Evolutionary conservation across 2,797 vertebrate species (phyloP).

Genomic region (Calcarius lapponicus): DNA sequence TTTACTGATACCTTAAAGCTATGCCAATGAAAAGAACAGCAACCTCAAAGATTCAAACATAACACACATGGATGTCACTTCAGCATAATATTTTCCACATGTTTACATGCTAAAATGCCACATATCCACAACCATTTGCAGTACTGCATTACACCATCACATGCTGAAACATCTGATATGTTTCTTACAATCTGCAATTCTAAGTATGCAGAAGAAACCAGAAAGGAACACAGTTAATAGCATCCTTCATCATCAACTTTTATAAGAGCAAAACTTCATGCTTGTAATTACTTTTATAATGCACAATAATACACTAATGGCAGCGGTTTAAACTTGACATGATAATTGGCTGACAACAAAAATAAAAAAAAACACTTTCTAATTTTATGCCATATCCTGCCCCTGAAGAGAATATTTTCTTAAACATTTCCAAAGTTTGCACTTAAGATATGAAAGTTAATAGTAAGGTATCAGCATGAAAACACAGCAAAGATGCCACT

Average conservation of each 20-base stretch:
- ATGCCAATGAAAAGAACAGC: constrained; percentile 29
- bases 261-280: neutral
- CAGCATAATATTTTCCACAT: constrained; percentile 52
- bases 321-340: neutral
- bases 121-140: neutral
- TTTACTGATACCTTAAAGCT: constrained; percentile 67
- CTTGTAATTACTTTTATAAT: neutral
- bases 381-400: neutral
- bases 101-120: neutral
- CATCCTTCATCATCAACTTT: neutral
- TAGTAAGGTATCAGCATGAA: neutral
- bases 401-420: neutral
- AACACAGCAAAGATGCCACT: neutral
- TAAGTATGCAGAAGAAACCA: neutral
- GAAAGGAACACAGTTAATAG: neutral
- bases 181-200: neutral
- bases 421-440: neutral
- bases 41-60: constrained; percentile 60
- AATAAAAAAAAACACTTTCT: neutral
- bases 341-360: neutral
- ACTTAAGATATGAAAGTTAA: neutral
- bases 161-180: neutral
- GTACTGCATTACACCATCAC: neutral
- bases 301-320: neutral
- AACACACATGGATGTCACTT: constrained; percentile 63